These are phyloP conservation scores for Pollenia amentaria DNA, from an alignment of 2,888 invertebrate genomes.

Conservation along the genomic window DNA sequence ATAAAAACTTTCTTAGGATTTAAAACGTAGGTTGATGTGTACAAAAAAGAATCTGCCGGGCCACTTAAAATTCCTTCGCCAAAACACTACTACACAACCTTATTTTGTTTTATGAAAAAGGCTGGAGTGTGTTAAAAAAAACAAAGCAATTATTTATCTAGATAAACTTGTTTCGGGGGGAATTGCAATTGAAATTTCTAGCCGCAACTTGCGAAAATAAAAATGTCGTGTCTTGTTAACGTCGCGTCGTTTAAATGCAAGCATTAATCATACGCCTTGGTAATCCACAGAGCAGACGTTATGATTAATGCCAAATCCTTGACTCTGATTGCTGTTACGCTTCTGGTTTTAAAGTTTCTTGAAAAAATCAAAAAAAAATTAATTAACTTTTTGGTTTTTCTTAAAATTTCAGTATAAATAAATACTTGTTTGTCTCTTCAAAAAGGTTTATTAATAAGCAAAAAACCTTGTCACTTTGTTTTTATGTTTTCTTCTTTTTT, in stretches of 20 bases:
- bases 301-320: conserved; percentile 72
- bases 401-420: background rate
- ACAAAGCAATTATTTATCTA: background rate
- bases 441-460: conserved; percentile 5
- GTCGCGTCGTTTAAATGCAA: background rate
- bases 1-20: conserved; percentile 44
- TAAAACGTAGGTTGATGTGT: conserved; percentile 60
- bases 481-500: conserved; percentile 63
- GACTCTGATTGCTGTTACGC: conserved; percentile 4
- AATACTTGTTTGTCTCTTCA: conserved; percentile 53
- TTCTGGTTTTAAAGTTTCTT: conserved; percentile 36
- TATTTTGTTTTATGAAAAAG: conserved; percentile 52
- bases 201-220: background rate
- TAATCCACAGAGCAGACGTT: conserved; percentile 82
- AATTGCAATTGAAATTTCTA: background rate
- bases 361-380: conserved; percentile 32
- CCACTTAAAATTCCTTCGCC: conserved; percentile 26
- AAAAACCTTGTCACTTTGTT: conserved; percentile 51
- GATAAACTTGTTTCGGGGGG: conserved; percentile 25
- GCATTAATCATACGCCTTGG: conserved; percentile 80
- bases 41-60: conserved; percentile 15
- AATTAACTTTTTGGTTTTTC: background rate
- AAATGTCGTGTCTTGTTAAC: background rate
- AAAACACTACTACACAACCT: conserved; percentile 69
- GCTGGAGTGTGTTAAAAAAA: conserved; percentile 64